phyloP scores from a whole-genome alignment of 2,113 vertebrate species.

The Larimichthys crocea region DNA sequence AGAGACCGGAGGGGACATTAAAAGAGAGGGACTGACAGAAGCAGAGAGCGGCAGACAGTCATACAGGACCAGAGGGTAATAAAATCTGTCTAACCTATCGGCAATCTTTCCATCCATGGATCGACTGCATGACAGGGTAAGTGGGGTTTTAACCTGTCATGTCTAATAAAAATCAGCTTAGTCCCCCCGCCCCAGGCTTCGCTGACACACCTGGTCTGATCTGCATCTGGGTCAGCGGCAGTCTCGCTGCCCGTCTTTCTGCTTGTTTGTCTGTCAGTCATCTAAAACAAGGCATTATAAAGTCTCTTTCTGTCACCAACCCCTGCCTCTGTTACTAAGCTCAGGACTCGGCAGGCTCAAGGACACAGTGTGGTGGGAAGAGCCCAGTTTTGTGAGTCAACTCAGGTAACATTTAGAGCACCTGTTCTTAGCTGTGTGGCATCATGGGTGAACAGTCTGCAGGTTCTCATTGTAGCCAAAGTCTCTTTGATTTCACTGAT shows the following conservation, averaged over 20 bases:
- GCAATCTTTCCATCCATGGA: conserved; percentile 25
- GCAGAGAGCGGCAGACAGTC: background rate
- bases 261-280: conserved; percentile 51
- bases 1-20: conserved; percentile 1
- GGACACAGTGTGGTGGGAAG: background rate
- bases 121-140: conserved; percentile 40
- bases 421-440: background rate
- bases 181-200: conserved; percentile 21
- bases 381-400: background rate
- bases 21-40: conserved; percentile 13
- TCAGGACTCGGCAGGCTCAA: conserved; percentile 7
- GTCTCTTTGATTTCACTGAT: conserved; percentile 38
- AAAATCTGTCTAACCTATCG: conserved; percentile 33
- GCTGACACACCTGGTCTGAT: conserved; percentile 69
- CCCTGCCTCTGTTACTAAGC: conserved; percentile 6
- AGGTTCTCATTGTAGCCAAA: background rate
- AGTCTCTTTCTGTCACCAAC: background rate
- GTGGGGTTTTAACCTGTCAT: conserved; percentile 62
- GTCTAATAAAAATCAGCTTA: conserved; percentile 52
- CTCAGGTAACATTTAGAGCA: background rate
- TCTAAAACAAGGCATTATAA: conserved; percentile 9
- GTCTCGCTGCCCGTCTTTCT: conserved; percentile 40
- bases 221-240: conserved; percentile 69
- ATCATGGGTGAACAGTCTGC: background rate
- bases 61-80: conserved; percentile 32